phyloP scores from a whole-genome alignment of 2,888 invertebrate genomes.

The Ormyrus pomaceus region DNA sequence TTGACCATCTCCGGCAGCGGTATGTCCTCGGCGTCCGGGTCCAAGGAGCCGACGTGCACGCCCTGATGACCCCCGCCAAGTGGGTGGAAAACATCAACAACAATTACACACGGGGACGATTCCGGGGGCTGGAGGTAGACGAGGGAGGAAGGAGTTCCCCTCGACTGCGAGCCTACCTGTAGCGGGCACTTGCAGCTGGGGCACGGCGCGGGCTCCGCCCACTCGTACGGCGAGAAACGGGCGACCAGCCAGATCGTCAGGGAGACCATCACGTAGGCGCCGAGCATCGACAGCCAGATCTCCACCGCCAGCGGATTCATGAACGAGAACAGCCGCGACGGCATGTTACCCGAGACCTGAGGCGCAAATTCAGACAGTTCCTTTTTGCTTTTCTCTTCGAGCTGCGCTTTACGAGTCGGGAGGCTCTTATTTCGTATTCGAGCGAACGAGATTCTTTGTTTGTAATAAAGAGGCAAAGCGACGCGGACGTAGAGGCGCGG shows the following conservation, averaged over 20 bases:
- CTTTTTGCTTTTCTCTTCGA: background rate
- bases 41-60: constrained; percentile 72
- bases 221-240: constrained; percentile 89
- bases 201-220: constrained; percentile 81
- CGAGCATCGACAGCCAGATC: constrained; percentile 89
- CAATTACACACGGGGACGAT: constrained; percentile 65
- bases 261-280: constrained; percentile 88
- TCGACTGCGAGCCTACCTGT: constrained; percentile 72
- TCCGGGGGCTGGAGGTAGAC: background rate
- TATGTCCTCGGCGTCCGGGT: constrained; percentile 73
- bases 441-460: no score
- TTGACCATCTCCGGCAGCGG: constrained; percentile 79
- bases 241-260: constrained; percentile 90
- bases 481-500: no score
- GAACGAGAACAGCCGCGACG: constrained; percentile 87
- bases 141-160: constrained; percentile 53
- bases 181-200: constrained; percentile 77
- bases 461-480: no score
- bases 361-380: constrained; percentile 55
- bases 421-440: background rate
- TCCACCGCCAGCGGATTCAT: constrained; percentile 89
- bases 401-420: background rate
- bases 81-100: constrained; percentile 69
- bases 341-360: constrained; percentile 81
- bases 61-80: constrained; percentile 69